These are phyloP conservation scores for Torymus auratus DNA, from an alignment of 2,888 invertebrate genomes.

Conservation along the genomic window DNA sequence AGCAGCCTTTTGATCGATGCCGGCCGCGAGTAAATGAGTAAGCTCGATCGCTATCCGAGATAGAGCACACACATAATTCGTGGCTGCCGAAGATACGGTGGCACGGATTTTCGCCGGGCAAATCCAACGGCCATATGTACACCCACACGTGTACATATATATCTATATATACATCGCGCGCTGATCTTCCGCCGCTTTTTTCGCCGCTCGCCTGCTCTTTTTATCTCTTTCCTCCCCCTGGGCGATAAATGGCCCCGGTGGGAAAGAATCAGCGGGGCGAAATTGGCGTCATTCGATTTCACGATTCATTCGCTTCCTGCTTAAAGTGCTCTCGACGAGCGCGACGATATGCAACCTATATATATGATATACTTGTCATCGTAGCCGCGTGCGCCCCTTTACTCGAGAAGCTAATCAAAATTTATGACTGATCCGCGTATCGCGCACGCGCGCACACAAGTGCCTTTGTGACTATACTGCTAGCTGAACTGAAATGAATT, in stretches of 20 bases:
- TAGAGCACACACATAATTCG: conserved; percentile 2
- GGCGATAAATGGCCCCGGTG: not conserved
- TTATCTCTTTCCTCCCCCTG: not conserved
- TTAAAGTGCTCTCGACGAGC: not conserved
- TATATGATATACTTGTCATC: not conserved
- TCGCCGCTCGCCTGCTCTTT: too few species aligned
- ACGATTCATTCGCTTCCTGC: conserved; percentile 10
- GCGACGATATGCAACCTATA: conserved; percentile 1
- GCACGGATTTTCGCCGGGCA: not conserved
- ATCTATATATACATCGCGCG: too few species aligned
- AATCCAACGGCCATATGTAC: too few species aligned
- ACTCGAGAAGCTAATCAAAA: conserved; percentile 7
- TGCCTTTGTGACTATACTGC: too few species aligned
- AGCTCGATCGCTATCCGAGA: conserved; percentile 1
- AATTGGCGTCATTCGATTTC: conserved; percentile 14
- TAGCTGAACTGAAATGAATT: too few species aligned
- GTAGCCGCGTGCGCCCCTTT: not conserved
- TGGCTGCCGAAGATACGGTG: not conserved
- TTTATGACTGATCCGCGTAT: not conserved
- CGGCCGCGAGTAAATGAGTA: not conserved
- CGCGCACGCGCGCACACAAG: too few species aligned
- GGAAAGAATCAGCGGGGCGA: not conserved
- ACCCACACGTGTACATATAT: too few species aligned
- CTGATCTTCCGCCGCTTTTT: too few species aligned
- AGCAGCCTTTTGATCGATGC: too few species aligned